Base-by-base conservation (phyloP, 2,113 vertebrate genomes). In the Malurus melanocephalus region DNA sequence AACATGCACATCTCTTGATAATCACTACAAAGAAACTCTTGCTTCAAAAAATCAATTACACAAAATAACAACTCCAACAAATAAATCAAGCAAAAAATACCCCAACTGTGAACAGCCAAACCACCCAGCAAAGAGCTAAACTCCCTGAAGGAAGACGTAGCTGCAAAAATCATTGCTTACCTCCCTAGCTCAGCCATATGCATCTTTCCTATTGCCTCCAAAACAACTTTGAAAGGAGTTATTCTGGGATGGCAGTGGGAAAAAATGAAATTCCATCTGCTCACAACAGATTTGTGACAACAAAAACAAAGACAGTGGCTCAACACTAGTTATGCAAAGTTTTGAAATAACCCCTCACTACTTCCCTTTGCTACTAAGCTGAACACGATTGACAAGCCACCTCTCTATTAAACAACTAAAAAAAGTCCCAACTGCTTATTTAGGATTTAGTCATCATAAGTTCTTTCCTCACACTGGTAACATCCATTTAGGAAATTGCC, bases 261-360 rank as follows among this genome's bases (percentile, higher is more conserved):
- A 72, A 79, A 71, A 81, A 59, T 10, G 11, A 20, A 90, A 90
- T 79, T 89, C 94, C 94, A 93, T 94, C 94, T 95, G 94, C 74
- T 95, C 46, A 3, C 73, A 75, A 67, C 80, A 86, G 74, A 91
- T 88, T 51, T 65, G 24, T 53, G 85, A 56, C 80, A 76, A 78
- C 66, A 87, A 64, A 74, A 78, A 56, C 77, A 90, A 80, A 79
- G 71, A 24, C 7, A 5, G 68, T 16, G 59, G 60, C 65, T 86
- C 72, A 75, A 68, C 16, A 6, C 6, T 7, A n/a, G 40, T 85
- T 66, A 32, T 2, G 76, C 17, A 23, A 55, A 67, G 65, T n/a
- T 73, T 81, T 12, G 57, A 96, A 83, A 74, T 71, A 85, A 77
- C 35, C 49, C 55, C 40, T 76, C n/a, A 5, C 68, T 22, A 48